A percentile compares a stretch with the other conserved stretches of the same genome.
Conservation (phyloP, 2,113 vertebrate genomes). For the Galemys pyrenaicus region DNA sequence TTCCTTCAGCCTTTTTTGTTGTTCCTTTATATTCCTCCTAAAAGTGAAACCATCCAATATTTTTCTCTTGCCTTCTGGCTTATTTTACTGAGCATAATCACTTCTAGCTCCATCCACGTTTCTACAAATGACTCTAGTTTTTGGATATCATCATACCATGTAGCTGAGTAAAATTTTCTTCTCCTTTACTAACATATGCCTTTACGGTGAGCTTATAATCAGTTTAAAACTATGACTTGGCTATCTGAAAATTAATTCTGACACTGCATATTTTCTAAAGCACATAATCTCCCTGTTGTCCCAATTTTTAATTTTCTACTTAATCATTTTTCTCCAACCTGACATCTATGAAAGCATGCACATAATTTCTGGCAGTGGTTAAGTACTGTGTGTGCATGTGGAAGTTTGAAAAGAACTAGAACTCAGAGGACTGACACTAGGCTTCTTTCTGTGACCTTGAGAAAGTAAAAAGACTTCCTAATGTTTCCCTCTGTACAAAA, state of each 20-base stretch:
- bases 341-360: not conserved
- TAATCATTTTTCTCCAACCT: not conserved
- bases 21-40: too few relatives aligned
- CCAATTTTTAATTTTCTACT: not conserved
- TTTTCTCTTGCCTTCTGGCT: too few relatives aligned
- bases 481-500: not conserved
- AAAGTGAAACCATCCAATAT: too few relatives aligned
- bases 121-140: too few relatives aligned
- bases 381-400: not conserved
- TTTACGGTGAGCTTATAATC: not conserved
- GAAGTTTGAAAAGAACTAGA: not conserved
- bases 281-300: not conserved
- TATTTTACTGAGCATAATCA: too few relatives aligned
- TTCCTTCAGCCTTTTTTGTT: too few relatives aligned
- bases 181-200: not conserved
- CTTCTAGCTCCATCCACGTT: too few relatives aligned
- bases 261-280: not conserved
- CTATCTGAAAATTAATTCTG: conserved; percentile 6
- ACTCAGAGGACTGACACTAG: not conserved
- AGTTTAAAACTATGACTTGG: not conserved
- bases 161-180: not conserved
- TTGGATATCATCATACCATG: not conserved
- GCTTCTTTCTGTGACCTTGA: not conserved
- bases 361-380: not conserved
- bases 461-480: not conserved